These are phyloP conservation scores for Lucilia cuprina DNA, from an alignment of 1,140 invertebrate species.

Conservation along the genomic window DNA sequence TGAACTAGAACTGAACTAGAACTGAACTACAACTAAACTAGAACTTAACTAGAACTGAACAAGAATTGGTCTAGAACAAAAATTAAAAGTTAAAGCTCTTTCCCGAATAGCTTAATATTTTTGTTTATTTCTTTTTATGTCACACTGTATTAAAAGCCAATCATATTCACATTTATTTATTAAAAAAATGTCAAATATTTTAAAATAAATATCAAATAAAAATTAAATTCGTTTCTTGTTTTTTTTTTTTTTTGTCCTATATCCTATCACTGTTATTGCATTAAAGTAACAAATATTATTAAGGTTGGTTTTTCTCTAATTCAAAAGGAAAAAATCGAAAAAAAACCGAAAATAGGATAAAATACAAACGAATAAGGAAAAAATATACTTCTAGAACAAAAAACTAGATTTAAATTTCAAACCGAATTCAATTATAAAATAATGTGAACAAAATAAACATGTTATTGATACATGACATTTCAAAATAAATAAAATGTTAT, in stretches of 20 bases:
- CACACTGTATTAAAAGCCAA: too few relatives aligned
- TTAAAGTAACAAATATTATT: slow-evolving; percentile 7
- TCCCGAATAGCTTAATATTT: too few relatives aligned
- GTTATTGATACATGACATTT: slow-evolving; percentile 7
- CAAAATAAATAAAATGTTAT: not conserved
- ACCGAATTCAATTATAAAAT: slow-evolving; percentile 7
- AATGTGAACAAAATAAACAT: slow-evolving; percentile 6
- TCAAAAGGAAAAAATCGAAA: not conserved
- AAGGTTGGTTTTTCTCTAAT: not conserved
- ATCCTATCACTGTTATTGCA: not conserved
- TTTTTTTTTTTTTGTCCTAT: too few relatives aligned
- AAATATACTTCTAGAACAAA: not conserved
- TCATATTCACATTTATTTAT: not conserved
- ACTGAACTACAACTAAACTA: too few relatives aligned
- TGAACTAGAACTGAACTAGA: too few relatives aligned
- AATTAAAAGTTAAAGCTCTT: too few relatives aligned
- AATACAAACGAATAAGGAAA: not conserved
- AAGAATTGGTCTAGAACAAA: too few relatives aligned
- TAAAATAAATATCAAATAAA: slow-evolving; percentile 13
- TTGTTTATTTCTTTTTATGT: too few relatives aligned
- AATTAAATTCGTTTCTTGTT: not conserved
- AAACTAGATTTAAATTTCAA: not conserved
- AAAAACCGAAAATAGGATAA: not conserved
- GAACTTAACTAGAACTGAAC: too few relatives aligned
- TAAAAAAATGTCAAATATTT: not conserved